phyloP scores from a whole-genome alignment of 2,888 invertebrate species.

The Metellina segmentata region DNA sequence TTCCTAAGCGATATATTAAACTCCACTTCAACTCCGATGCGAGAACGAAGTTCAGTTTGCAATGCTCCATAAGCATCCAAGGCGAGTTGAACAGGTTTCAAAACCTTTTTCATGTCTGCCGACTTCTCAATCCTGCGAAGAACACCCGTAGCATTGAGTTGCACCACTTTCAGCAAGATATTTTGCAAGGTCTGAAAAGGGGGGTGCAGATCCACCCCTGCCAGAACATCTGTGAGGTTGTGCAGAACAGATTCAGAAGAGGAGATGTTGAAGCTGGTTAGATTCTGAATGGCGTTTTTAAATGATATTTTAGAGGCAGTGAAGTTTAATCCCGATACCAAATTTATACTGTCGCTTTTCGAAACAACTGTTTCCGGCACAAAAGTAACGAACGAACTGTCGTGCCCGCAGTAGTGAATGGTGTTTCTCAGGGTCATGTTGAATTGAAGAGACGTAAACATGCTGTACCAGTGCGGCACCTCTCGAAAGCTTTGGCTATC shows the following conservation, averaged over 20 bases:
- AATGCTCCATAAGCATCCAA: neutral
- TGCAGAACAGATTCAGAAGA: no score
- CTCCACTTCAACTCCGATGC: neutral
- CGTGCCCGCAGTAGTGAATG: neutral
- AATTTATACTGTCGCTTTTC: neutral
- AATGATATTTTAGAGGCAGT: neutral
- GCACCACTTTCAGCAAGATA: neutral
- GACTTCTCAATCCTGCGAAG: neutral
- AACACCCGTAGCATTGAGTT: neutral
- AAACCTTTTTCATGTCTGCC: neutral
- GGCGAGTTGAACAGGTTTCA: no score
- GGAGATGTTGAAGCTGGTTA: neutral
- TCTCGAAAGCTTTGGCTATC: neutral
- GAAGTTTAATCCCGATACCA: conserved; percentile 1
- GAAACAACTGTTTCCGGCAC: conserved; percentile 24
- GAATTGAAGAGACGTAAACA: conserved; percentile 26
- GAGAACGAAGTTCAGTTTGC: neutral
- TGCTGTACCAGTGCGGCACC: conserved; percentile 1
- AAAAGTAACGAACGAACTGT: neutral
- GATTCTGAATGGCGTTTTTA: neutral
- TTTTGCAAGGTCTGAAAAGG: neutral
- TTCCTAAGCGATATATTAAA: neutral
- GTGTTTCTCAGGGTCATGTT: neutral
- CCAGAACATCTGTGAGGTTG: neutral
- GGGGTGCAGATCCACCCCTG: conserved; percentile 1